Percentiles rank a stretch among this genome's conserved stretches.
Conservation (phyloP, 2,113 vertebrate genomes). For the Tachuris rubrigastra region DNA sequence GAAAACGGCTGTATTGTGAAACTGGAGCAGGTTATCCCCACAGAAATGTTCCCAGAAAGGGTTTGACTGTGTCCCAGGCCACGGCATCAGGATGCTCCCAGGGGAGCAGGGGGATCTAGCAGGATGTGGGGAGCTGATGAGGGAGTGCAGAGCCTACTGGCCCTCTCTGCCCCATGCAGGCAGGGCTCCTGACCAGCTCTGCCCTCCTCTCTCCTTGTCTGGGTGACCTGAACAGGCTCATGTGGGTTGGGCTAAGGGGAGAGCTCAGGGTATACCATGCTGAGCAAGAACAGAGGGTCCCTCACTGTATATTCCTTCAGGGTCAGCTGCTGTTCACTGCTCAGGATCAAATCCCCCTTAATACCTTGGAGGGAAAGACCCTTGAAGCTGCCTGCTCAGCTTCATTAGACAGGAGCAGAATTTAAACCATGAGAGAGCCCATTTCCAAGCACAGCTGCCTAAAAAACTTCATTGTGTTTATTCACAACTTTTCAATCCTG, state of each 20-base stretch:
- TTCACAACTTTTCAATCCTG: neutral
- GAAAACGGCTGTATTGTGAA: neutral
- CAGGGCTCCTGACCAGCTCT: neutral
- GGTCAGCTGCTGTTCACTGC: neutral
- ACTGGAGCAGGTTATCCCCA: neutral
- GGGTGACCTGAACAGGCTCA: neutral
- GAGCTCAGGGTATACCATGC: neutral
- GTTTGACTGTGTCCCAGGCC: neutral
- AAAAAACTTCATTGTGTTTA: neutral
- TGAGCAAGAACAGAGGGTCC: neutral
- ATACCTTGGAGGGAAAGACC: neutral
- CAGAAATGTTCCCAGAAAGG: neutral
- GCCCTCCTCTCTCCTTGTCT: neutral
- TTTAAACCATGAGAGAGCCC: neutral
- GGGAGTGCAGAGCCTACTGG: neutral
- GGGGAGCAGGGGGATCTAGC: neutral
- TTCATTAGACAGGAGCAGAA: neutral
- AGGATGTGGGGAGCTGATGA: fast-evolving
- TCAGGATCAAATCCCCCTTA: neutral
- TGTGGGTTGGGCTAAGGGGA: neutral
- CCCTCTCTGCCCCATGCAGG: neutral
- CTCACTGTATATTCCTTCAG: neutral
- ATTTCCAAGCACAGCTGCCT: neutral
- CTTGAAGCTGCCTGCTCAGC: neutral
- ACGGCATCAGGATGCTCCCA: neutral